Evolutionary conservation across 2,797 vertebrate genomes (phyloP).

Genomic region (Adelosebastes latens): DNA sequence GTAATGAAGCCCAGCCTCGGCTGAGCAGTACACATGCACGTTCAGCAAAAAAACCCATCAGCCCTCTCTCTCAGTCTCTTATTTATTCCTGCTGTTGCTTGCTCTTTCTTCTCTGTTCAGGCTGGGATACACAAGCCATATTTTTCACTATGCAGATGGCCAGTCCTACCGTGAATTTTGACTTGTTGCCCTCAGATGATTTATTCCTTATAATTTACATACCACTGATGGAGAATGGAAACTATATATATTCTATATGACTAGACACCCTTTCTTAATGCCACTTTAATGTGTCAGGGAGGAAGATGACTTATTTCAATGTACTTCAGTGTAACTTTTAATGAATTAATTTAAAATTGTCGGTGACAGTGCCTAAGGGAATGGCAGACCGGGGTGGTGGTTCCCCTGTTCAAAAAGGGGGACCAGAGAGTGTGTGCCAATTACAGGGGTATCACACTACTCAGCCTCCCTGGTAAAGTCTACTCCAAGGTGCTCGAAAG

Average conservation of each 20-base stretch:
- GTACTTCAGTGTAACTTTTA: neutral
- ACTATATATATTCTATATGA: too few relatives aligned
- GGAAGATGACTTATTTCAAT: neutral
- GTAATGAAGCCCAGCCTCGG: conserved; percentile 69
- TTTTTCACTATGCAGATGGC: conserved; percentile 28
- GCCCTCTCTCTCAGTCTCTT: neutral
- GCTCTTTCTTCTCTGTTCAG: conserved; percentile 21
- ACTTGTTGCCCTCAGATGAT: conserved; percentile 4
- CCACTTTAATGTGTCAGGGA: neutral
- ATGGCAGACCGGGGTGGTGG: too few relatives aligned
- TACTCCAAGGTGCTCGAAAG: too few relatives aligned
- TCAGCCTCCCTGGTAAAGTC: too few relatives aligned
- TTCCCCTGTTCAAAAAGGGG: too few relatives aligned
- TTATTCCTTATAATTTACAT: conserved; percentile 2
- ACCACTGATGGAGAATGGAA: neutral
- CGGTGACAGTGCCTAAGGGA: too few relatives aligned
- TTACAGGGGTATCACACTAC: too few relatives aligned
- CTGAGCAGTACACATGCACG: conserved; percentile 34
- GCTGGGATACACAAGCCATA: neutral
- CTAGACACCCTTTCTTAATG: neutral
- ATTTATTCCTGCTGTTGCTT: conserved; percentile 28
- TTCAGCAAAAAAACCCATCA: conserved; percentile 56
- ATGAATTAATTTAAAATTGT: too few relatives aligned
- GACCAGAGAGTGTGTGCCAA: too few relatives aligned
- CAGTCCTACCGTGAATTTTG: conserved; percentile 13